A percentile compares a stretch with the other conserved stretches of the same genome.
These are phyloP conservation scores for Lasioglossum leucozonium DNA, from an alignment of 2,888 invertebrate genomes.

Conservation along the genomic window DNA sequence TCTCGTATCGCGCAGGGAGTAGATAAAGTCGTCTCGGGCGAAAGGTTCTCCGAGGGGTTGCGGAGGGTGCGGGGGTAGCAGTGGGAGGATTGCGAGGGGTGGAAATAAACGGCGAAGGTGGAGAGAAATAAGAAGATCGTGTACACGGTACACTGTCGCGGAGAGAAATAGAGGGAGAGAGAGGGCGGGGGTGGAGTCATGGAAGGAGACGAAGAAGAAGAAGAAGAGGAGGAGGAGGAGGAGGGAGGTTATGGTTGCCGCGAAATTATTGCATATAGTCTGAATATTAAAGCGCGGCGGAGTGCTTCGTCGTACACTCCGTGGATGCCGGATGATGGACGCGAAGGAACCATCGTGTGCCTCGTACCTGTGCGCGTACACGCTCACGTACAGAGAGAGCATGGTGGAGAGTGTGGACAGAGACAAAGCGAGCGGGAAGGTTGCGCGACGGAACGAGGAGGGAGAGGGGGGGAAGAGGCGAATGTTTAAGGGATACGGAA, in stretches of 20 bases:
- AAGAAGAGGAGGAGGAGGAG: constrained; percentile 29
- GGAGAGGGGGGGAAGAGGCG: constrained; percentile 48
- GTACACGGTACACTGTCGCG: constrained; percentile 24
- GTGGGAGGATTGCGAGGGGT: neutral
- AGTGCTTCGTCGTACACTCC: constrained; percentile 74
- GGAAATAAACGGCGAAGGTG: constrained; percentile 42
- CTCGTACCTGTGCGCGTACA: constrained; percentile 26
- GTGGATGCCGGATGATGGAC: constrained; percentile 67
- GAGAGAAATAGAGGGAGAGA: constrained; percentile 15
- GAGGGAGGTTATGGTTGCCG: constrained; percentile 79
- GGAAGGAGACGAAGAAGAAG: constrained; percentile 29
- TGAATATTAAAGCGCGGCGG: constrained; percentile 84
- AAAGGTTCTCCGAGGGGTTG: neutral
- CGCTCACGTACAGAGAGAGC: neutral
- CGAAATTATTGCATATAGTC: constrained; percentile 84
- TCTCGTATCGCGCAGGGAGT: neutral
- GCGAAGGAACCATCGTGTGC: constrained; percentile 65
- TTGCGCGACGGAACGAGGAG: constrained; percentile 36
- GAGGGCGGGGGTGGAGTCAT: constrained; percentile 22
- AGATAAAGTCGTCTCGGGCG: constrained; percentile 10
- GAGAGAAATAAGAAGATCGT: constrained; percentile 27
- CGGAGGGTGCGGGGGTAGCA: neutral
- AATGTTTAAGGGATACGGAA: constrained; percentile 65
- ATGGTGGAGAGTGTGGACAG: constrained; percentile 17
- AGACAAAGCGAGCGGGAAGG: constrained; percentile 38